phyloP scores from a whole-genome alignment of 92 coral and sea anemone species.

The Zoanthus sociatus region DNA sequence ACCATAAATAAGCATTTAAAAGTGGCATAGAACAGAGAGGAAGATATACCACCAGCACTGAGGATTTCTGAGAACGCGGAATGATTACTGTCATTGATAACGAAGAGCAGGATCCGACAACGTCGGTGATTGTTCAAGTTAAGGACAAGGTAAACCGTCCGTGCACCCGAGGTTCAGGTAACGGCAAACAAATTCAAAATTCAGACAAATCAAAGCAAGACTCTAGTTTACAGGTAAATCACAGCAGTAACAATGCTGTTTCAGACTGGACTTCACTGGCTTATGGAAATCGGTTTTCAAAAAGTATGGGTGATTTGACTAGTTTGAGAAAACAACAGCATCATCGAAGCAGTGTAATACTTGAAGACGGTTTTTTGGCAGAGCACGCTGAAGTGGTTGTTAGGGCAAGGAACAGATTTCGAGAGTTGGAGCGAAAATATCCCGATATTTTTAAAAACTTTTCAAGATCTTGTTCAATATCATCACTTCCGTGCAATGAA shows the following conservation, averaged over 20 bases:
- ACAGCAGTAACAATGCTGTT: neutral
- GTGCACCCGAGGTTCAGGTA: conserved; percentile 7
- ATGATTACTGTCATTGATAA: conserved; percentile 7
- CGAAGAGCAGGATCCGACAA: neutral
- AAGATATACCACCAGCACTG: neutral
- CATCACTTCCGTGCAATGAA: conserved; percentile 51
- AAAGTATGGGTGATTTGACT: conserved; percentile 88
- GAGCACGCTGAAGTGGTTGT: conserved; percentile 85
- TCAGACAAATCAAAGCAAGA: neutral
- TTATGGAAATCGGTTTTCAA: conserved; percentile 82
- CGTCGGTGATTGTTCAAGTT: conserved; percentile 16
- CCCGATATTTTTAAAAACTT: conserved; percentile 83
- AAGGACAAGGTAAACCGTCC: conserved; percentile 4
- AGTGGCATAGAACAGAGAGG: conserved; percentile 11
- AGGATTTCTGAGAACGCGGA: conserved; percentile 27
- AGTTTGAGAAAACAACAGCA: conserved; percentile 49
- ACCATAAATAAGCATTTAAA: conserved; percentile 13
- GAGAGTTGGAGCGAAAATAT: conserved; percentile 88
- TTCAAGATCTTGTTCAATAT: conserved; percentile 67
- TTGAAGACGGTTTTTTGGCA: conserved; percentile 82
- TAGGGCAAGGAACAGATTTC: conserved; percentile 88
- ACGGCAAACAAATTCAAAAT: neutral
- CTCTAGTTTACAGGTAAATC: neutral
- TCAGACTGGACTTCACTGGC: conserved; percentile 21
- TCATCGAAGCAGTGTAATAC: conserved; percentile 73